These are phyloP conservation scores for Horisme vitalbata DNA, from an alignment of 2,888 invertebrate species.

Conservation along the genomic window DNA sequence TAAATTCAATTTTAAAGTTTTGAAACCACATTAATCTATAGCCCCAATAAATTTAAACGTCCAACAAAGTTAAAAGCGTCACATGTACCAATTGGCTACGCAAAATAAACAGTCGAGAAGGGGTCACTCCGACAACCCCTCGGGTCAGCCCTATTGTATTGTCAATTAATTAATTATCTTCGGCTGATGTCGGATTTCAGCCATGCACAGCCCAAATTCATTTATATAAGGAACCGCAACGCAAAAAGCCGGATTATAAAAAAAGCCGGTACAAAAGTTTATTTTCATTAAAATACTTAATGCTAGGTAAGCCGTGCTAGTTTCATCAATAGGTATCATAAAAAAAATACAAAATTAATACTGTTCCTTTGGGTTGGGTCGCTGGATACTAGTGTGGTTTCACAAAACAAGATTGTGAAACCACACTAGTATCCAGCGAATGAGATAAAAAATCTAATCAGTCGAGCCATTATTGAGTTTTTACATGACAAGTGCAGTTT, in stretches of 20 bases:
- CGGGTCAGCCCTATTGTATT: constrained; percentile 48
- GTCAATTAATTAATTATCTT: constrained; percentile 77
- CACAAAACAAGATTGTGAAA: too few species aligned
- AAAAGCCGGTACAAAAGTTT: not conserved
- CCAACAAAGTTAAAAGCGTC: constrained; percentile 41
- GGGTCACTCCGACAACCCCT: constrained; percentile 28
- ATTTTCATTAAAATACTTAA: too few species aligned
- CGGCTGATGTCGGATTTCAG: constrained; percentile 49
- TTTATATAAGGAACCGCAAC: constrained; percentile 36
- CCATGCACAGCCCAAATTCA: constrained; percentile 54
- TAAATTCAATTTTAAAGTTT: constrained; percentile 3
- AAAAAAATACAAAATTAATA: too few species aligned
- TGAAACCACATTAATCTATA: constrained; percentile 17
- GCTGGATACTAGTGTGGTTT: too few species aligned
- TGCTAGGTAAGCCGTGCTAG: too few species aligned
- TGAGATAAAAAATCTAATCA: too few species aligned
- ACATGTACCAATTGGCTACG: constrained; percentile 57
- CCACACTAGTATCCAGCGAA: too few species aligned
- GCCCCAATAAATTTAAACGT: constrained; percentile 34
- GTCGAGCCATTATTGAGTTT: too few species aligned
- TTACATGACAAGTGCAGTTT: too few species aligned
- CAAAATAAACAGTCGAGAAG: constrained; percentile 49
- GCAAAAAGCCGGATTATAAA: constrained; percentile 6
- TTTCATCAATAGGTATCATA: too few species aligned
- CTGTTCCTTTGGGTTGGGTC: too few species aligned